phyloP scores from a whole-genome alignment of 2,888 invertebrate species.

The Hyposoter dolosus region DNA sequence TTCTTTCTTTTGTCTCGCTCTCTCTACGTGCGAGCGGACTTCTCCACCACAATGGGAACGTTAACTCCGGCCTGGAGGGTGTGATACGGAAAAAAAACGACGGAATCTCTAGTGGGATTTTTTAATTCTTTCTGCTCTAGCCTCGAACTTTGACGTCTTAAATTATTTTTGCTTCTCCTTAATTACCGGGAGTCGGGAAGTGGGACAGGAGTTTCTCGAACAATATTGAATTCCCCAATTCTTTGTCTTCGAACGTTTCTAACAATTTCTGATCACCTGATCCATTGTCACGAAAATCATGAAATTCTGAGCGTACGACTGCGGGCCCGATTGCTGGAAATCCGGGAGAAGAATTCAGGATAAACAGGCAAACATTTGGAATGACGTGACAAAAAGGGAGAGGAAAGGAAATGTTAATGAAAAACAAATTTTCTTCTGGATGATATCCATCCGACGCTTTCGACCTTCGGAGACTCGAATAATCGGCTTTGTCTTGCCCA shows the following conservation, averaged over 20 bases:
- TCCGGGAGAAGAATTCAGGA: background rate
- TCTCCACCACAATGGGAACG: slow-evolving; percentile 27
- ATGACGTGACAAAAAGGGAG: too few relatives aligned
- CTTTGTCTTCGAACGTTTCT: background rate
- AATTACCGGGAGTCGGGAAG: background rate
- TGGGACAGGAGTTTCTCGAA: background rate
- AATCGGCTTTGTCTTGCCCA: background rate
- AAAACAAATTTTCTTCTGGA: background rate
- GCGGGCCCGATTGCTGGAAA: too few relatives aligned
- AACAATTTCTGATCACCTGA: background rate
- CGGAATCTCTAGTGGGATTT: background rate
- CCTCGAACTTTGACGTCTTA: background rate
- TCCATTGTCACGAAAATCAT: background rate
- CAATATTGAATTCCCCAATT: background rate
- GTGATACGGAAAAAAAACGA: slow-evolving; percentile 18
- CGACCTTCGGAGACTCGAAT: background rate
- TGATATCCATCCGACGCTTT: background rate
- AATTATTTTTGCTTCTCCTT: background rate
- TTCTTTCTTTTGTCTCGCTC: background rate
- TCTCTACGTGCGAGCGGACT: background rate
- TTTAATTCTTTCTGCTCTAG: background rate
- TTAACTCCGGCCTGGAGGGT: slow-evolving; percentile 4
- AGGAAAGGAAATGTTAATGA: background rate
- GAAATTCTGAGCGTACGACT: too few relatives aligned
- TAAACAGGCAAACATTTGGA: background rate